Conservation (phyloP, 2,888 invertebrate species). For the Chironomus riparius region DNA sequence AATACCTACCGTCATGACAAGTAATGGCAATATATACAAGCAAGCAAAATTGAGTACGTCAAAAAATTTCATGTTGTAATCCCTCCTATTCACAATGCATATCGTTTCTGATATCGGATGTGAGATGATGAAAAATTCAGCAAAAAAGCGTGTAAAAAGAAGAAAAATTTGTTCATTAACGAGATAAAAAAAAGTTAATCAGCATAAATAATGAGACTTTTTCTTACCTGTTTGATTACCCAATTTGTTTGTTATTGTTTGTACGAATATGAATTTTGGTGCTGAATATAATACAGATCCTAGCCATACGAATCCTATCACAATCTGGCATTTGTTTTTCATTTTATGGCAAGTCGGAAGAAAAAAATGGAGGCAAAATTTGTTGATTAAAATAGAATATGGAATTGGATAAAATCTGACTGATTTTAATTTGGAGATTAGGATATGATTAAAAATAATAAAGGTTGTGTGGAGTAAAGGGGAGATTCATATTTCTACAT, state of each 20-base stretch:
- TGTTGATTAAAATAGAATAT: no score
- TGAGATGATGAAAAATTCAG: constrained; percentile 32
- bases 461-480: no score
- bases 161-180: background rate
- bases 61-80: constrained; percentile 68
- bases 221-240: constrained; percentile 39
- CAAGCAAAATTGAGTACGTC: constrained; percentile 75
- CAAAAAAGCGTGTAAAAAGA: background rate
- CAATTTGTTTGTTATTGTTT: constrained; percentile 53
- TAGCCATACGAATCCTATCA: constrained; percentile 72
- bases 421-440: no score
- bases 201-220: background rate
- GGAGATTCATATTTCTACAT: no score
- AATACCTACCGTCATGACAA: constrained; percentile 59
- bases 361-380: no score
- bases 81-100: constrained; percentile 64
- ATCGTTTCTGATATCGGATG: constrained; percentile 54
- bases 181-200: background rate
- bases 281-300: constrained; percentile 62
- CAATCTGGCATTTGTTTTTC: constrained; percentile 45
- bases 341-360: no score
- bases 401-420: no score
- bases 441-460: no score
- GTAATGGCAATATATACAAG: constrained; percentile 71
- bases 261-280: constrained; percentile 75